Evolutionary conservation across 2,113 vertebrate genomes (phyloP).

Genomic region (Platichthys flesus): DNA sequence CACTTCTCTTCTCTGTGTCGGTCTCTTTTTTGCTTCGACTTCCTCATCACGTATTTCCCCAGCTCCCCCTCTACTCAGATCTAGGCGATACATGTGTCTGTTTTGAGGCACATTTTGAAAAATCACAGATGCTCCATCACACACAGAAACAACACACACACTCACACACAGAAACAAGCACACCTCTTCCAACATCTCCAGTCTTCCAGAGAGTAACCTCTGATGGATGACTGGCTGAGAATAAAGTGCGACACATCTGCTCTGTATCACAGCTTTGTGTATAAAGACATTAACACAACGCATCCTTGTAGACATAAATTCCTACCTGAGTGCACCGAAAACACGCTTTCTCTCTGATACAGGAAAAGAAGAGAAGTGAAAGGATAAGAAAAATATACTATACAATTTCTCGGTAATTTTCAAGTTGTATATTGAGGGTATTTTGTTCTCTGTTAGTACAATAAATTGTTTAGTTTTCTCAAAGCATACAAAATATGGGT

Average conservation of each 20-base stretch:
- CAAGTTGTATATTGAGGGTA: conserved; percentile 15
- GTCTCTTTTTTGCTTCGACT: background rate
- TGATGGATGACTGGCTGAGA: conserved; percentile 52
- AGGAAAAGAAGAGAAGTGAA: background rate
- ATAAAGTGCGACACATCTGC: conserved; percentile 57
- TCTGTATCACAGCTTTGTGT: conserved; percentile 43
- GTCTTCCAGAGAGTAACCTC: conserved; percentile 51
- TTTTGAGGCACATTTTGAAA: background rate
- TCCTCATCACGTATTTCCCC: background rate
- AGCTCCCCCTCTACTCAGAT: background rate
- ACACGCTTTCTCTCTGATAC: background rate
- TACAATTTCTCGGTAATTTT: background rate
- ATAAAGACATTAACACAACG: conserved; percentile 64
- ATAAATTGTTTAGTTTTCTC: background rate
- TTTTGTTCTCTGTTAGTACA: background rate
- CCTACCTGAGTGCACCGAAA: conserved; percentile 50
- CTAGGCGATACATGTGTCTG: background rate
- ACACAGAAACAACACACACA: conserved; percentile 2
- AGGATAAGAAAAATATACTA: background rate
- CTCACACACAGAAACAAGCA: background rate
- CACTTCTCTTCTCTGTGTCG: background rate
- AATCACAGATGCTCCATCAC: conserved; percentile 22
- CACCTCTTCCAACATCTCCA: conserved; percentile 15
- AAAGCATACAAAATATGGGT: background rate
- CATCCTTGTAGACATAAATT: conserved; percentile 55